A percentile compares a stretch with the other conserved stretches of the same genome.
Evolutionary conservation across 2,113 vertebrate genomes (phyloP).

Genomic region (Plectropomus leopardus): DNA sequence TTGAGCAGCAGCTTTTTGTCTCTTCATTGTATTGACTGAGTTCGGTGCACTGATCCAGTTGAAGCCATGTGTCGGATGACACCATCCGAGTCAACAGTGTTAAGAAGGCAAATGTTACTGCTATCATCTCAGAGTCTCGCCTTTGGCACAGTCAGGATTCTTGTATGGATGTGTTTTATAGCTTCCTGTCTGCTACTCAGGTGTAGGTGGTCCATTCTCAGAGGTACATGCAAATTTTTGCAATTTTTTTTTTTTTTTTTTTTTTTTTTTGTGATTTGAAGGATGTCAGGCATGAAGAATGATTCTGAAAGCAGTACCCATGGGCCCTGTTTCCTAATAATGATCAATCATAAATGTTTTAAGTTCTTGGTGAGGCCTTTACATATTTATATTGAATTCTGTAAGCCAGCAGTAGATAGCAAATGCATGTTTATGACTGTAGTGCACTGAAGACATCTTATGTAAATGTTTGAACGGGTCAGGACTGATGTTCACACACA

Average conservation of each 20-base stretch:
- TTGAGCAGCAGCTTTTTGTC: conserved; percentile 17
- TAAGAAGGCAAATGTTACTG: conserved; percentile 69
- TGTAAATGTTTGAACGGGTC: background rate
- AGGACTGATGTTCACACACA: background rate
- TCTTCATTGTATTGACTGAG: conserved; percentile 27
- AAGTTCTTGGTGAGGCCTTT: background rate
- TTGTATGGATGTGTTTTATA: conserved; percentile 75
- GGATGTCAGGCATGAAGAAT: conserved; percentile 22
- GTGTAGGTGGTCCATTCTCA: conserved; percentile 63
- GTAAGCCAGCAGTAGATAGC: background rate
- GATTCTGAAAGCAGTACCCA: conserved; percentile 19
- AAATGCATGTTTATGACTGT: background rate
- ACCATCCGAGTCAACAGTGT: conserved; percentile 74
- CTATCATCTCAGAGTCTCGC: conserved; percentile 81
- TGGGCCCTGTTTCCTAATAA: background rate
- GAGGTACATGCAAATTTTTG: conserved; percentile 52
- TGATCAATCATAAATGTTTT: background rate
- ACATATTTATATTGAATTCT: background rate
- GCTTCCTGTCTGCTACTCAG: conserved; percentile 48
- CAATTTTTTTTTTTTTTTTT: conserved; percentile 6
- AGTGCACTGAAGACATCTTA: too few species aligned
- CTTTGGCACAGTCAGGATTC: conserved; percentile 57
- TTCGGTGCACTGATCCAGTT: conserved; percentile 34
- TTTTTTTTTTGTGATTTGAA: conserved; percentile 25
- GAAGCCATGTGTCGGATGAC: conserved; percentile 52